phyloP scores from a whole-genome alignment of 1,140 invertebrate genomes.

The Drosophila pandora region DNA sequence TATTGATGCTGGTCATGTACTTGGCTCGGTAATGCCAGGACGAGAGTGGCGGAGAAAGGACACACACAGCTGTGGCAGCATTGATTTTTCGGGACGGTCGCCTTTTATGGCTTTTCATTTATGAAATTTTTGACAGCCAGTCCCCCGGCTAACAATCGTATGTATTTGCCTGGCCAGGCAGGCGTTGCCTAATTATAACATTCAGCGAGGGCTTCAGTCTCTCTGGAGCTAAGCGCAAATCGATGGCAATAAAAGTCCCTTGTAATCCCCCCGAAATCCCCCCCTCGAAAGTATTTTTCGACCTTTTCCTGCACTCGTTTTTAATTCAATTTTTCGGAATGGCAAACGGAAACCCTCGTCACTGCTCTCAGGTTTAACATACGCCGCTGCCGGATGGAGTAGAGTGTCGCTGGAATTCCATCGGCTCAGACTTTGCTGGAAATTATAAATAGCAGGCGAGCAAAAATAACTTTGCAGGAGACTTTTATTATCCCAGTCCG shows the following conservation, averaged over 20 bases:
- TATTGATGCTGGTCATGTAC: constrained; percentile 79
- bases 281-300: background rate
- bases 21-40: constrained; percentile 37
- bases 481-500: constrained; percentile 15
- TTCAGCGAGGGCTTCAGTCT: constrained; percentile 8
- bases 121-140: constrained; percentile 67
- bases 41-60: background rate
- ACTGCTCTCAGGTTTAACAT: constrained; percentile 9
- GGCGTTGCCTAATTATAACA: constrained; percentile 36
- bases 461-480: constrained; percentile 10
- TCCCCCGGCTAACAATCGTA: background rate
- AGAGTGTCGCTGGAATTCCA: constrained; percentile 19
- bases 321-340: background rate
- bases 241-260: constrained; percentile 23
- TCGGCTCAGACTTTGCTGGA: background rate
- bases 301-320: constrained; percentile 17
- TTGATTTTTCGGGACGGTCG: constrained; percentile 62
- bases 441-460: constrained; percentile 33
- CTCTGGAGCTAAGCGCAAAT: constrained; percentile 12
- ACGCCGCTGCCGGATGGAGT: background rate
- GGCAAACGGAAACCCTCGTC: constrained; percentile 32
- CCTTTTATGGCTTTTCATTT: constrained; percentile 76
- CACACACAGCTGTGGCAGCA: constrained; percentile 59
- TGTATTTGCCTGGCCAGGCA: background rate
- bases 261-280: background rate